Conservation (phyloP, 2,888 invertebrate genomes). For the Blomia tropicalis region DNA sequence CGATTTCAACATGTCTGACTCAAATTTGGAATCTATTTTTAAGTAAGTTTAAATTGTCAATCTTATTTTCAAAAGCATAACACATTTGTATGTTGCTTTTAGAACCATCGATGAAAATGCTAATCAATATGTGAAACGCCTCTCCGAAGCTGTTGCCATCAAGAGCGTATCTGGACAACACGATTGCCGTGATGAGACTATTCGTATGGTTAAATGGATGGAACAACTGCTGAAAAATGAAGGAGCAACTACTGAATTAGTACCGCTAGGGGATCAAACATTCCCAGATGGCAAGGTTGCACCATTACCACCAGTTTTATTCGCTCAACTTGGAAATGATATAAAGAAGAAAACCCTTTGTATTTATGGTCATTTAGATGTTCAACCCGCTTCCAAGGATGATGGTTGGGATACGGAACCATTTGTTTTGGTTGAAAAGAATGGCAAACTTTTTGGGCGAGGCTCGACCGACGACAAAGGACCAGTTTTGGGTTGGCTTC, state of each 20-base stretch:
- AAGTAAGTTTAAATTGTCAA: background rate
- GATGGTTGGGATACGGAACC: constrained; percentile 95
- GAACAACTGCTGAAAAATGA: constrained; percentile 38
- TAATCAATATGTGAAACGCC: constrained; percentile 53
- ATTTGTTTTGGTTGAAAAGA: constrained; percentile 66
- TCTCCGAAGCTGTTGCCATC: constrained; percentile 75
- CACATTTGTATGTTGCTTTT: background rate
- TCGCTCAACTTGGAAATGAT: constrained; percentile 63
- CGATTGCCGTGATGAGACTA: constrained; percentile 59
- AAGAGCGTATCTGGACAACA: constrained; percentile 87
- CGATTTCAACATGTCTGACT: constrained; percentile 1
- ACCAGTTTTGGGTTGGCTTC: constrained; percentile 84
- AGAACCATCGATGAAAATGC: constrained; percentile 54
- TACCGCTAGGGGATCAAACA: constrained; percentile 52
- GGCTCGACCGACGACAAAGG: constrained; percentile 72
- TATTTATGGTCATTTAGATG: constrained; percentile 93
- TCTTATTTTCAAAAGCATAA: background rate
- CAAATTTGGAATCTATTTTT: constrained; percentile 1
- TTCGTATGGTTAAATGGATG: constrained; percentile 71
- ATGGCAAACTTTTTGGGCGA: constrained; percentile 75
- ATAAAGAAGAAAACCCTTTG: constrained; percentile 75
- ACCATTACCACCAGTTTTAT: constrained; percentile 65
- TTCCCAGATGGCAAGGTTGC: constrained; percentile 54
- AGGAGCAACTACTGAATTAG: constrained; percentile 54
- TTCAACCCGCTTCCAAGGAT: constrained; percentile 74